A percentile compares a stretch with the other conserved stretches of the same genome.
Evolutionary conservation across 2,797 vertebrate genomes (phyloP).

Genomic region (Spea hammondii): DNA sequence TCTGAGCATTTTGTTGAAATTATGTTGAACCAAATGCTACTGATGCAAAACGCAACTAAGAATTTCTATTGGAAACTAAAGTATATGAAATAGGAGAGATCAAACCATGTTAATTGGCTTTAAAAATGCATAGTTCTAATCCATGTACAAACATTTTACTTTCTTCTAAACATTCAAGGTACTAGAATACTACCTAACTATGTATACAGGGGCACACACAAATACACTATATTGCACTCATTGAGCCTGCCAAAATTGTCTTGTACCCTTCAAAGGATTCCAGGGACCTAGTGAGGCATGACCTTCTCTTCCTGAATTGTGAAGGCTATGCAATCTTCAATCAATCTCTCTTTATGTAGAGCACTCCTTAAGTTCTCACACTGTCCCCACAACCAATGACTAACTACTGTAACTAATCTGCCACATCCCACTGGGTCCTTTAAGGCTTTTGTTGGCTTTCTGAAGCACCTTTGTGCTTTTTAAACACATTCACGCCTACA

Average conservation of each 20-base stretch:
- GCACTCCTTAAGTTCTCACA: constrained; percentile 29
- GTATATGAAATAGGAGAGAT: too few species aligned
- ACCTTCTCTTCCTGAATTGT: constrained; percentile 37
- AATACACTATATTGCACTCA: constrained; percentile 12
- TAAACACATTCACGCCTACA: constrained; percentile 21
- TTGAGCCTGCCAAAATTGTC: constrained; percentile 5
- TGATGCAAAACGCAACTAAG: too few species aligned
- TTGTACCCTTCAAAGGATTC: constrained; percentile 30
- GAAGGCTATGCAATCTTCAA: constrained; percentile 5
- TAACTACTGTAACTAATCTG: constrained; percentile 45
- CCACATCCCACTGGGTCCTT: constrained; percentile 28
- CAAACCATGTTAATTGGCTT: not conserved
- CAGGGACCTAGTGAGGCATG: constrained; percentile 29
- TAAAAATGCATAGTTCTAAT: not conserved
- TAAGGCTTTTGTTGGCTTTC: constrained; percentile 30
- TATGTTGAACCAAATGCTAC: too few species aligned
- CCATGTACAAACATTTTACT: not conserved
- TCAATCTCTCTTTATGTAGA: constrained; percentile 36
- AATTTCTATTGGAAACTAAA: too few species aligned
- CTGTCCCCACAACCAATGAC: constrained; percentile 29
- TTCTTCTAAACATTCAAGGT: constrained; percentile 6
- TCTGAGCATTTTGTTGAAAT: too few species aligned
- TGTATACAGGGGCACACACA: constrained; percentile 37
- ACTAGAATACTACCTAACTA: constrained; percentile 36
- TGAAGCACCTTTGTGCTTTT: constrained; percentile 41